A percentile compares a stretch with the other conserved stretches of the same genome.
Evolutionary conservation across 2,888 invertebrate species (phyloP).

Genomic region (Eucera pruinosa): DNA sequence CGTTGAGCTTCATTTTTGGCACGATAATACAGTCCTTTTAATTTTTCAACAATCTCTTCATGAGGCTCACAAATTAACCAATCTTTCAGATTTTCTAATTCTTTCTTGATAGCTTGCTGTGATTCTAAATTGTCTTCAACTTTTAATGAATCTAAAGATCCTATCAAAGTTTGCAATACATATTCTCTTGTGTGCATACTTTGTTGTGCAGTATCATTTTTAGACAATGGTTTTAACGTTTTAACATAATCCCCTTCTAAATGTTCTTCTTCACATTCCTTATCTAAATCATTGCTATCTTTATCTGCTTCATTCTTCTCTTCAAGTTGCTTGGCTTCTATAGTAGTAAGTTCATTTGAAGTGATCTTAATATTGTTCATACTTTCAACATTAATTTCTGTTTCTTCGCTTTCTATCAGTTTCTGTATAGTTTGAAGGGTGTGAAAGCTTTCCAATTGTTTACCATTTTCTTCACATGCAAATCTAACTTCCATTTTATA

Average conservation of each 20-base stretch:
- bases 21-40: slow-evolving; percentile 77
- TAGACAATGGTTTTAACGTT: slow-evolving; percentile 75
- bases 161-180: slow-evolving; percentile 74
- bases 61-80: slow-evolving; percentile 78
- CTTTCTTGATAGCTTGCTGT: slow-evolving; percentile 74
- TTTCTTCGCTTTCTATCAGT: slow-evolving; percentile 34
- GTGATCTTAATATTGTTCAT: neutral
- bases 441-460: slow-evolving; percentile 63
- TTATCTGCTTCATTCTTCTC: slow-evolving; percentile 53
- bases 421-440: slow-evolving; percentile 51
- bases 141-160: slow-evolving; percentile 74
- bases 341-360: slow-evolving; percentile 1
- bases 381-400: slow-evolving; percentile 2
- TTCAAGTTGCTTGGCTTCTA: slow-evolving; percentile 30
- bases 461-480: slow-evolving; percentile 66
- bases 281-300: slow-evolving; percentile 58
- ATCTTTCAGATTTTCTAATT: slow-evolving; percentile 76
- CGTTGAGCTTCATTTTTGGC: slow-evolving; percentile 85
- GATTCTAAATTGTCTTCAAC: slow-evolving; percentile 72
- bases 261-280: slow-evolving; percentile 66
- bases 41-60: slow-evolving; percentile 74
- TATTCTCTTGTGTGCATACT: slow-evolving; percentile 71
- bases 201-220: slow-evolving; percentile 65
- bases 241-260: slow-evolving; percentile 75
- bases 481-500: slow-evolving; percentile 74